Base-by-base conservation (phyloP, 1,140 invertebrate species). In the Drosophila sulfurigaster region DNA sequence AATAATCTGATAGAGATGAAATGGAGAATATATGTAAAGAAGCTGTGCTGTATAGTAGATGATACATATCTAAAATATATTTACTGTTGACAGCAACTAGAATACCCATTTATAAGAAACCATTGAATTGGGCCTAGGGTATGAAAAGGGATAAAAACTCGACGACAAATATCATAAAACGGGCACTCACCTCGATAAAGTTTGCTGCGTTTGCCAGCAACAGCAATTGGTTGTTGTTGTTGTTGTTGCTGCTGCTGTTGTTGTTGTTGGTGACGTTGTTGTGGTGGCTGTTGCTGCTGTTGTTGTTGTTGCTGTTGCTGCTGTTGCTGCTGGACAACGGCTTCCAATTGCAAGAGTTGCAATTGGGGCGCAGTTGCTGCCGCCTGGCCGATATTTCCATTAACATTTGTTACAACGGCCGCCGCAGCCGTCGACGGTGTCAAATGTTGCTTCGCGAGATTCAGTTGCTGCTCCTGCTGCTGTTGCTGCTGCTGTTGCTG, bases 151-250 rank as follows among this genome's bases (percentile, higher is more conserved):
- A 58, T 54, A 78, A 74, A 79, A 82, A 82, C 59, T 78, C 74
- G 65, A 75, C 67, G 77, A 85, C 67, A 89, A 86, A 89, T 89
- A 81, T 85, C 86, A 91, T 88, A 91, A 87, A 92, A 74, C 75
- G 91, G 82, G 41, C 82, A 92, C 91, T 92, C 81, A 92, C 91
- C 91, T 91, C 89, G 73, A 80, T 85, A 88, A 77, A 91, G 74
- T 91, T 92, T 92, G 69, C 82, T 92, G 58, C 88, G 85, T 75
- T 92, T 92, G 76, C 88, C 86, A 85, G 85, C 82, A 64, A 78
- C 73, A 54, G 56, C 49, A 63, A 86, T 86, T 76, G 87, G 75
- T 78, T 82, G 81, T 60, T 90, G 89, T 16, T 79, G 81, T 6
- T 89, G 87, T 0, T 78, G 80, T 0, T 78, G 75, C 0, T 83